Evolutionary conservation across 92 coral and sea anemone genomes (phyloP).

Genomic region (Paragorgia papillata): DNA sequence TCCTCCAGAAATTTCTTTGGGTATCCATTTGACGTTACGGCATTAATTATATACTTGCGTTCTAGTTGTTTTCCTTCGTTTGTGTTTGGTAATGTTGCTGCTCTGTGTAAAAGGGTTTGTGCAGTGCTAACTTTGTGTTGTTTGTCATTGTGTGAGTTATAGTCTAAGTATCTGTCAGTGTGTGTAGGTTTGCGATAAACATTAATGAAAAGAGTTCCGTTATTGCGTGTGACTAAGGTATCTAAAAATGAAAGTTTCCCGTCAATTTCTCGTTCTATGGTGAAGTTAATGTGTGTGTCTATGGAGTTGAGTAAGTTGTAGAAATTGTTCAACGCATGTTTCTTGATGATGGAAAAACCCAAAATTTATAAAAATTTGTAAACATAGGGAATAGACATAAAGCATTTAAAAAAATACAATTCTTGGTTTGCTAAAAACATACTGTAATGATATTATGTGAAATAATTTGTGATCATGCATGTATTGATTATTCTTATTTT

Average conservation of each 20-base stretch:
- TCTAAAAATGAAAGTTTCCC: background rate
- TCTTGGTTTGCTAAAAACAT: no score
- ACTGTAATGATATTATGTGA: no score
- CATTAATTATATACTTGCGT: background rate
- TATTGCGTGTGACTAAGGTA: background rate
- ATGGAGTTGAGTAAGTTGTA: background rate
- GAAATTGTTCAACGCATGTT: background rate
- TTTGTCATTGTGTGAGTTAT: background rate
- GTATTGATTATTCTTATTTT: no score
- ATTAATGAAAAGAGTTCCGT: background rate
- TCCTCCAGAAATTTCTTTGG: background rate
- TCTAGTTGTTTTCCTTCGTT: background rate
- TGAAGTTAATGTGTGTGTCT: background rate
- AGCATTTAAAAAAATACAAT: no score
- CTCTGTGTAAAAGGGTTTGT: background rate
- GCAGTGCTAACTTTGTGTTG: background rate
- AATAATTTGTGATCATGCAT: no score
- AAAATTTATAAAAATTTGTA: no score
- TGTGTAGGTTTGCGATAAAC: conserved; percentile 2
- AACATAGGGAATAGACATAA: no score
- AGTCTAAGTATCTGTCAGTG: background rate
- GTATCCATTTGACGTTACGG: background rate
- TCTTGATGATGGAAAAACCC: background rate
- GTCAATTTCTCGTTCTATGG: background rate
- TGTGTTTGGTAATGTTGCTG: conserved; percentile 3